Conservation (phyloP, 2,113 vertebrate species). For the Planiliza haematocheilus region DNA sequence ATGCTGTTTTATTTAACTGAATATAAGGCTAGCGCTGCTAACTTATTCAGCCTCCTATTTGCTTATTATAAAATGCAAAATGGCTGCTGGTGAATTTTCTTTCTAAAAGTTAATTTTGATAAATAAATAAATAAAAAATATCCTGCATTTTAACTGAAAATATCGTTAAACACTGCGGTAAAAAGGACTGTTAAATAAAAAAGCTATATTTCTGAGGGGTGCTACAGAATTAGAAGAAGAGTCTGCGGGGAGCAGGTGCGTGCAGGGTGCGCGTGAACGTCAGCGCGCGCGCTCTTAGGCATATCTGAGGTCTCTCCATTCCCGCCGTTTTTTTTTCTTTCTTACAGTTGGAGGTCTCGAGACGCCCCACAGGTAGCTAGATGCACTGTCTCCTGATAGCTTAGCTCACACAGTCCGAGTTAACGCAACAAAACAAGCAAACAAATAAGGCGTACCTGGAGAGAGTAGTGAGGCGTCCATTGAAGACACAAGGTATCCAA, state of each 20-base stretch:
- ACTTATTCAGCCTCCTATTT: too few species aligned
- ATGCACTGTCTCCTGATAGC: background rate
- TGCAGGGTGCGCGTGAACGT: conserved; percentile 53
- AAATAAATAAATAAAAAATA: too few species aligned
- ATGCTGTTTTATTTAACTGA: too few species aligned
- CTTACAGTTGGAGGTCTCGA: conserved; percentile 26
- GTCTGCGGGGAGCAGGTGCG: conserved; percentile 16
- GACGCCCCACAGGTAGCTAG: conserved; percentile 1
- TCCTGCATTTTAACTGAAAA: too few species aligned
- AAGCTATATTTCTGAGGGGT: too few species aligned
- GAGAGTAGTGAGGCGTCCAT: conserved; percentile 37
- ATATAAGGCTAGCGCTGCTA: too few species aligned
- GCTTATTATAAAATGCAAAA: too few species aligned
- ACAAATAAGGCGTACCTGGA: conserved; percentile 62
- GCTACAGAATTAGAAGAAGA: background rate
- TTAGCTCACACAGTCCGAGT: background rate
- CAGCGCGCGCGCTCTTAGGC: conserved; percentile 31
- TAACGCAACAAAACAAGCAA: conserved; percentile 10
- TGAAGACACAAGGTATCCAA: conserved; percentile 48
- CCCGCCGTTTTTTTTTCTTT: background rate
- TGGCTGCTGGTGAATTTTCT: too few species aligned
- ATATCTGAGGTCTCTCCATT: conserved; percentile 28
- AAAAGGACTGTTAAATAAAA: too few species aligned
- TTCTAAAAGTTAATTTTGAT: too few species aligned
- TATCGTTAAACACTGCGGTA: too few species aligned